Conservation (phyloP, 2,888 invertebrate genomes). For the Lycaena phlaeas region DNA sequence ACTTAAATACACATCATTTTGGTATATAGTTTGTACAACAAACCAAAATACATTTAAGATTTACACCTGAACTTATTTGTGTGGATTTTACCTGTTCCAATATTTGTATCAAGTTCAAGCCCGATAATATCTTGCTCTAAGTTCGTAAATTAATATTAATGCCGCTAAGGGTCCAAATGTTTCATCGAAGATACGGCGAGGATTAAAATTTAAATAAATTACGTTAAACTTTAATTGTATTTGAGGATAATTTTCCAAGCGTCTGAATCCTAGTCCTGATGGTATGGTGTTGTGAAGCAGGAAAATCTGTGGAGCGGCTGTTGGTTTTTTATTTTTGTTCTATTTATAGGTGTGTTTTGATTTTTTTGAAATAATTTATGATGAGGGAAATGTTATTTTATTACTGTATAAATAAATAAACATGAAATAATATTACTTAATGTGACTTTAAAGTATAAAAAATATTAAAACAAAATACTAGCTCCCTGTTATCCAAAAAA, state of each 20-base stretch:
- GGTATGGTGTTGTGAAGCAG: constrained; percentile 41
- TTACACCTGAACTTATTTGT: no score
- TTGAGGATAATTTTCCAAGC: constrained; percentile 69
- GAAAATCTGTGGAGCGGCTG: constrained; percentile 29
- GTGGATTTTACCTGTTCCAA: background rate
- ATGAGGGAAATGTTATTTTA: no score
- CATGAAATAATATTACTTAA: no score
- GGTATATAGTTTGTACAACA: no score
- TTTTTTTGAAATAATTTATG: no score
- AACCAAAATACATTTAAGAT: no score
- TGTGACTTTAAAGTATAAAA: no score
- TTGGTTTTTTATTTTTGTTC: background rate
- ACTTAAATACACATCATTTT: no score
- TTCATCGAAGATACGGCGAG: constrained; percentile 32
- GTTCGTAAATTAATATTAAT: constrained; percentile 16
- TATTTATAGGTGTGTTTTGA: no score
- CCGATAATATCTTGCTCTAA: constrained; percentile 5
- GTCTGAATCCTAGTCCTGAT: constrained; percentile 60
- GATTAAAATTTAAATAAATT: constrained; percentile 71
- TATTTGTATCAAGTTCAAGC: background rate
- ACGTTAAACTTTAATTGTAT: constrained; percentile 69
- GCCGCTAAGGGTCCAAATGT: constrained; percentile 11
- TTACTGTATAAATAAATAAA: no score
- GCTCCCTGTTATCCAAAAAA: no score
- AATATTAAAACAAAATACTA: no score